phyloP scores from a whole-genome alignment of 2,113 vertebrate genomes.

The Pluvialis apricaria region DNA sequence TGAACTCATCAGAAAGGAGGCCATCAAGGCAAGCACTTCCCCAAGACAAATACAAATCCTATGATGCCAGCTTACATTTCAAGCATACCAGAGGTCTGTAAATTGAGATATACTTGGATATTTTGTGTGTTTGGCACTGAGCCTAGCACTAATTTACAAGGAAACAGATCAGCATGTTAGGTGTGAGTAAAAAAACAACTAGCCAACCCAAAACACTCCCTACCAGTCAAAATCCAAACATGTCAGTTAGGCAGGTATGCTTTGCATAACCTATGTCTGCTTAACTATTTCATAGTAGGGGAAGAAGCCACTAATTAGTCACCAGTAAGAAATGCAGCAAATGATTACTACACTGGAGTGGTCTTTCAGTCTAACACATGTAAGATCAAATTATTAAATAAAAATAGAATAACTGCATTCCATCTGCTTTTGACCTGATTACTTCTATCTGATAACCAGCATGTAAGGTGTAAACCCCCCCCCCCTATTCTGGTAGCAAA shows the following conservation, averaged over 20 bases:
- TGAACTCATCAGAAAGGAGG: not conserved
- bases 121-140: not conserved
- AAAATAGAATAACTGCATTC: not conserved
- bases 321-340: slow-evolving; percentile 22
- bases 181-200: not conserved
- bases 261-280: not conserved
- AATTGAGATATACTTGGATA: not conserved
- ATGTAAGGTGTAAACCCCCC: not conserved
- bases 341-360: not conserved
- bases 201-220: not conserved
- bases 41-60: not conserved
- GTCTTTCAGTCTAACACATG: slow-evolving; percentile 1
- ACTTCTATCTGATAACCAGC: not conserved
- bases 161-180: not conserved
- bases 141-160: not conserved
- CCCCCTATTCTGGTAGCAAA: not conserved
- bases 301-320: not conserved
- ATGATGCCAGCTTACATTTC: not conserved
- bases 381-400: slow-evolving; percentile 26
- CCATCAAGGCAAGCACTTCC: not conserved
- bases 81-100: not conserved
- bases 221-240: not conserved
- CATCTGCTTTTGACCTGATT: not conserved
- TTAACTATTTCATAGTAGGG: not conserved
- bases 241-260: not conserved